Evolutionary conservation across 1,140 invertebrate genomes (phyloP).

Genomic region (Elysia chlorotica): DNA sequence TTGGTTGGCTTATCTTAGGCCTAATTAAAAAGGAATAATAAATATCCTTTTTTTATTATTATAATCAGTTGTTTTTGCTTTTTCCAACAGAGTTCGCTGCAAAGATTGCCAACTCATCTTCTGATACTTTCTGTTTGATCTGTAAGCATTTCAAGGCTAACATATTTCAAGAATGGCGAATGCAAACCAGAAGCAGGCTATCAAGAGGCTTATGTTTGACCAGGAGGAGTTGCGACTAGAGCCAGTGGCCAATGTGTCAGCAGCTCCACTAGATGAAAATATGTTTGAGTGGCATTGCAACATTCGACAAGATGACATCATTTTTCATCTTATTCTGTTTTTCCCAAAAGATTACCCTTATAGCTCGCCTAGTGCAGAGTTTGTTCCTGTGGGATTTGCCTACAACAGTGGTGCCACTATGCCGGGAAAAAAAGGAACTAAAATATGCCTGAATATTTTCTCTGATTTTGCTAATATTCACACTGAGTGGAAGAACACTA

Average conservation of each 20-base stretch:
- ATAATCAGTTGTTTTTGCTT: too few relatives aligned
- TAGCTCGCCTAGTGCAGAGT: slow-evolving; percentile 50
- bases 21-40: too few relatives aligned
- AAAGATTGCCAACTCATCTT: too few relatives aligned
- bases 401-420: slow-evolving; percentile 45
- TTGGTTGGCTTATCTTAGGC: too few relatives aligned
- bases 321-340: slow-evolving; percentile 47
- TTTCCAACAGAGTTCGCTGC: too few relatives aligned
- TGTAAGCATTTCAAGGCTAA: too few relatives aligned
- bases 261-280: slow-evolving; percentile 43
- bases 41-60: too few relatives aligned
- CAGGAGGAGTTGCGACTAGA: slow-evolving; percentile 37
- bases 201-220: slow-evolving; percentile 42
- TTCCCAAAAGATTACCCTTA: slow-evolving; percentile 49
- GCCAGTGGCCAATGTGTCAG: slow-evolving; percentile 50
- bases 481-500: slow-evolving; percentile 46
- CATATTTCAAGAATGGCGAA: too few relatives aligned
- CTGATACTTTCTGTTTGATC: too few relatives aligned
- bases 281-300: slow-evolving; percentile 57
- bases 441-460: slow-evolving; percentile 49
- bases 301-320: slow-evolving; percentile 45
- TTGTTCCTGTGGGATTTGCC: slow-evolving; percentile 44
- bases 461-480: slow-evolving; percentile 49
- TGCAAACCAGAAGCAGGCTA: slow-evolving; percentile 5
- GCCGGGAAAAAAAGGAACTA: slow-evolving; percentile 42